A percentile compares a stretch with the other conserved stretches of the same genome.
phyloP scores from a whole-genome alignment of 2,113 vertebrate species.

The Stegostoma tigrinum region DNA sequence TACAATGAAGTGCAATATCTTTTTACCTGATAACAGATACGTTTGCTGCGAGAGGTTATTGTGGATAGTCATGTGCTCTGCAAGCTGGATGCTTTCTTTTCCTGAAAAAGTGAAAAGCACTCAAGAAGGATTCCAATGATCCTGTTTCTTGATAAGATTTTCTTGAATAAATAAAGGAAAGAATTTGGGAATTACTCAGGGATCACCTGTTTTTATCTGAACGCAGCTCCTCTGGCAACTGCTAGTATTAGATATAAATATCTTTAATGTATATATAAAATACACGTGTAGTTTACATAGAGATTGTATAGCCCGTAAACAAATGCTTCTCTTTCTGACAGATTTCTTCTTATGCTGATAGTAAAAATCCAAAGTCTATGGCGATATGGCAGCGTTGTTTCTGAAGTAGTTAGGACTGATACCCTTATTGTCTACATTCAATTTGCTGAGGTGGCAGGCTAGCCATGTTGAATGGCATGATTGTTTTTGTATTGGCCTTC shows the following conservation, averaged over 20 bases:
- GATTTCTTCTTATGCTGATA: slow-evolving; percentile 63
- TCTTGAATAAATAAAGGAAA: background rate
- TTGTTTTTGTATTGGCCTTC: slow-evolving; percentile 75
- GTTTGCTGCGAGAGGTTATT: background rate
- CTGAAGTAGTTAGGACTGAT: slow-evolving; percentile 57
- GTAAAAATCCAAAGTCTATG: slow-evolving; percentile 56
- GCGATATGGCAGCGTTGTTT: slow-evolving; percentile 63
- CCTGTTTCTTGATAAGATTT: background rate
- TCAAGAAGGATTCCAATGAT: background rate
- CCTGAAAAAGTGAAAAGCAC: background rate
- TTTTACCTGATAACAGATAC: background rate
- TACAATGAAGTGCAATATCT: background rate
- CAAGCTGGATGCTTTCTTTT: background rate
- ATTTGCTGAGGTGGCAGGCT: slow-evolving; percentile 59
- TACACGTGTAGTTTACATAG: background rate
- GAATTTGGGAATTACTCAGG: background rate
- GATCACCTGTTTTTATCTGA: background rate
- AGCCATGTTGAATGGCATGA: slow-evolving; percentile 72
- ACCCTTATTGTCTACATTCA: slow-evolving; percentile 63
- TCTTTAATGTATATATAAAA: no score
- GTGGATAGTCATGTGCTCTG: background rate
- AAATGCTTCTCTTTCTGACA: slow-evolving; percentile 1
- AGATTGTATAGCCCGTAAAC: background rate
- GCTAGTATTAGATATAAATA: background rate
- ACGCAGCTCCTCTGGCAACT: background rate